phyloP scores from a whole-genome alignment of 2,797 vertebrate genomes.

The Enteromius mattozi region DNA sequence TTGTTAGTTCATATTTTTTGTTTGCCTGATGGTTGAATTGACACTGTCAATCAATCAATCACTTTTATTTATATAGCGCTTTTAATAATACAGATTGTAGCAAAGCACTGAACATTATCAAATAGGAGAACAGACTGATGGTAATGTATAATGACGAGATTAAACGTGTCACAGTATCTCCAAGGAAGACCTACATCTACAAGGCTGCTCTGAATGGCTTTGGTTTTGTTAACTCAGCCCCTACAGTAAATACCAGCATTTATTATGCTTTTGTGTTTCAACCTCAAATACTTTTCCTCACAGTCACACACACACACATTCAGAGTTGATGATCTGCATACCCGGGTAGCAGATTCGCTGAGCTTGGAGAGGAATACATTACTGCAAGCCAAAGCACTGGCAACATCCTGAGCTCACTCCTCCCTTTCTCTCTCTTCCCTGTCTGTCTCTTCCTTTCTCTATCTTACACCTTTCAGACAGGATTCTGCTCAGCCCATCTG shows the following conservation, averaged over 20 bases:
- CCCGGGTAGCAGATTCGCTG: conserved; percentile 51
- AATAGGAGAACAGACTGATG: no score
- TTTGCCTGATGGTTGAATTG: background rate
- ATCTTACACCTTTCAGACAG: conserved; percentile 53
- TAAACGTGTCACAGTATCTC: background rate
- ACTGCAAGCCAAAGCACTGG: conserved; percentile 49
- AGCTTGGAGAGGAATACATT: conserved; percentile 51
- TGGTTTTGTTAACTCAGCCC: conserved; percentile 19
- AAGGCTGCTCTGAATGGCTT: conserved; percentile 42
- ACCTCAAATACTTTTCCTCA: conserved; percentile 25
- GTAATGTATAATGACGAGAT: no score
- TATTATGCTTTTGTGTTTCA: conserved; percentile 33
- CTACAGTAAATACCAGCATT: background rate
- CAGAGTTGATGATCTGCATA: conserved; percentile 55
- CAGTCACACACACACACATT: conserved; percentile 23
- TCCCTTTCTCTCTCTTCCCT: conserved; percentile 33
- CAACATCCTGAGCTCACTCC: conserved; percentile 42
- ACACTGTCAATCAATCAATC: background rate
- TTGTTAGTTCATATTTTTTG: background rate
- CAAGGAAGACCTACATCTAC: background rate
- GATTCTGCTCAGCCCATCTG: conserved; percentile 47
- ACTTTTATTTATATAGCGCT: no score
- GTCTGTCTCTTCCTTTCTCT: conserved; percentile 44
- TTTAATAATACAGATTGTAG: no score
- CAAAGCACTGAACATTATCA: no score